Base-by-base conservation (phyloP, 2,113 vertebrate species). In the Seriola aureovittata region DNA sequence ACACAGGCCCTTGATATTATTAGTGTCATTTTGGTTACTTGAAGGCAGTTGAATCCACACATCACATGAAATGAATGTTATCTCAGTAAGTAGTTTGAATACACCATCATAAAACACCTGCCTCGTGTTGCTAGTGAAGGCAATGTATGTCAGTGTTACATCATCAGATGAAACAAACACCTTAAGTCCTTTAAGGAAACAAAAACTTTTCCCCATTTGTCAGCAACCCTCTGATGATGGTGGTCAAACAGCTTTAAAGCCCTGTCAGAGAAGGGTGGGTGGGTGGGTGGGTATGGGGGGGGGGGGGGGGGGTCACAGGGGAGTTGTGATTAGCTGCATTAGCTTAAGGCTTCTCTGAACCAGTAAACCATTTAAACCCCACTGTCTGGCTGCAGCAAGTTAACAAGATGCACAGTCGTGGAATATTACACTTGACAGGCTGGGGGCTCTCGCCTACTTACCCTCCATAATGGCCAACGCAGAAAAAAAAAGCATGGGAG, bases 351-450 rank as follows among this genome's bases (percentile, higher is more conserved):
- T 55, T 67, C 34, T 81, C 82, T 86, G 78, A 52, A 85, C 34
- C 84, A 59, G 54, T 90, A 91, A 93, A 88, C 86, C 86, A 48
- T 86, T 93, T 92, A 89, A 94, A 91, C 65, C 65, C n/a, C 16
- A 29, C 85, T 84, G 91, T 89, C 86, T 76, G 71, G 32, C 85
- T 71, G 60, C 32, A 65, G 73, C 57, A 77, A 84, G 79, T 88
- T 90, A 90, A 90, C 71, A 80, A 81, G 81, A 85, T 88, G 71
- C 72, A 86, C 54, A 62, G 0, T 0, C 25, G 7, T 25, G 44
- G 63, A 76, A 67, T 78, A 74, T 75, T 79, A 46, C 32, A 71
- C 78, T 44, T 82, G 85, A 82, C 72, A 79, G 87, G 52, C 34
- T 54, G 7, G 40, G 32, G 13, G 42, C 42, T 48, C 42, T 23